phyloP scores from a whole-genome alignment of 1,140 invertebrate species.

The Solenopsis fugax region DNA sequence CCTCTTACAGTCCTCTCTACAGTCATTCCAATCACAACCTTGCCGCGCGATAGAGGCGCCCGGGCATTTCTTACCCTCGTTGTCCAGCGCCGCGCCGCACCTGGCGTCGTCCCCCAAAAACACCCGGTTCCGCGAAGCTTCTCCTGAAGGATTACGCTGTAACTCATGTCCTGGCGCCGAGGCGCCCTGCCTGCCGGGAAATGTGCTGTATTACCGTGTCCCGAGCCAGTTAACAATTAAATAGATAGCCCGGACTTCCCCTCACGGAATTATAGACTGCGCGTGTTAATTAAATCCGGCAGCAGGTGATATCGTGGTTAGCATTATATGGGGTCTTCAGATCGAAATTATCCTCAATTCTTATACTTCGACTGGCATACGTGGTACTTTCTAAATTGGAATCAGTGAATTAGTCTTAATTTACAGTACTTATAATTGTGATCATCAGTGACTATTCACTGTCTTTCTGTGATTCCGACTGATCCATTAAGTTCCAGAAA shows the following conservation, averaged over 20 bases:
- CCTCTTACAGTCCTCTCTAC: neutral
- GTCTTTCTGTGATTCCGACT: too few species aligned
- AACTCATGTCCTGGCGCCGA: constrained; percentile 58
- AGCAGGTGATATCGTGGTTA: constrained; percentile 29
- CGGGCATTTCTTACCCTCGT: constrained; percentile 69
- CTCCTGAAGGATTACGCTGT: constrained; percentile 70
- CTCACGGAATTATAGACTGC: constrained; percentile 11
- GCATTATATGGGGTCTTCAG: neutral
- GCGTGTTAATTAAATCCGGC: constrained; percentile 46
- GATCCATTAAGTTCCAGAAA: too few species aligned
- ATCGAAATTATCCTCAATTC: neutral
- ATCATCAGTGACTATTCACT: neutral
- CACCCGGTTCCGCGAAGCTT: constrained; percentile 40
- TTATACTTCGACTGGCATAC: neutral
- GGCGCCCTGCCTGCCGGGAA: constrained; percentile 32
- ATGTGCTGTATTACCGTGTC: constrained; percentile 41
- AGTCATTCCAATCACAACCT: constrained; percentile 24
- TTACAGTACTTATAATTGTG: neutral
- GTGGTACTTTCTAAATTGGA: too few species aligned
- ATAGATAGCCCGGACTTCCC: constrained; percentile 34
- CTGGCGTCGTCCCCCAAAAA: constrained; percentile 71
- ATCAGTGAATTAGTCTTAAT: too few species aligned
- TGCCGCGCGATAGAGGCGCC: constrained; percentile 17
- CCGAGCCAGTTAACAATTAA: constrained; percentile 64
- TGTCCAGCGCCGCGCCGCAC: constrained; percentile 54